These are phyloP conservation scores for Bolborhynchus lineola DNA, from an alignment of 2,113 vertebrate genomes.

Conservation along the genomic window DNA sequence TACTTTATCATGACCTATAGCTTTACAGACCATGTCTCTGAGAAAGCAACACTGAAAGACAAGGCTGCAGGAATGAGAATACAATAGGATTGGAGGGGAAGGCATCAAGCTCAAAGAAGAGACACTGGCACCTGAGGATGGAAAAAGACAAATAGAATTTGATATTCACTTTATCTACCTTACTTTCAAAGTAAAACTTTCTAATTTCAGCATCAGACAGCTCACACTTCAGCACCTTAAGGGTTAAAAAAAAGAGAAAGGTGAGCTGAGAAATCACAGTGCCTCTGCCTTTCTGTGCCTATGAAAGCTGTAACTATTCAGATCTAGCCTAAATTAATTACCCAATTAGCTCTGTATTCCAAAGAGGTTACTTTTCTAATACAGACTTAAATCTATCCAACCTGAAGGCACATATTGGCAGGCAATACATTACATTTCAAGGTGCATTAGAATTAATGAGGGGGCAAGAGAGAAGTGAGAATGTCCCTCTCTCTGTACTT, in stretches of 20 bases:
- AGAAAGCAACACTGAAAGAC: neutral
- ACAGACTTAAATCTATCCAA: neutral
- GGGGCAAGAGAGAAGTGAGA: rapidly evolving
- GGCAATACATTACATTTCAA: neutral
- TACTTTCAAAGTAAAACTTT: neutral
- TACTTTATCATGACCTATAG: neutral
- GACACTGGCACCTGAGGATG: neutral
- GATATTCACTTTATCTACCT: neutral
- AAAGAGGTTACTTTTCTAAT: neutral
- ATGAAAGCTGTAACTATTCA: neutral
- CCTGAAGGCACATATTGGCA: neutral
- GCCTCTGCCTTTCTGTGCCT: neutral
- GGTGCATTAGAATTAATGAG: neutral
- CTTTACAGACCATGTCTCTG: neutral
- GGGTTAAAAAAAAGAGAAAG: neutral
- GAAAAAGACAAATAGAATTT: neutral
- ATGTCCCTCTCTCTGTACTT: neutral
- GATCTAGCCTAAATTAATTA: neutral
- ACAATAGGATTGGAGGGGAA: rapidly evolving
- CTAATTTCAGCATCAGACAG: neutral
- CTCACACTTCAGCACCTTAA: neutral
- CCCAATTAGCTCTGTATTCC: neutral
- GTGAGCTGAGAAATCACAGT: neutral
- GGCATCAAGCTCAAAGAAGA: neutral
- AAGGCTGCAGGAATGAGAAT: neutral